Percentiles rank a stretch among this genome's conserved stretches.
Evolutionary conservation across 2,113 vertebrate species (phyloP).

Genomic region (Cepphus grylle): DNA sequence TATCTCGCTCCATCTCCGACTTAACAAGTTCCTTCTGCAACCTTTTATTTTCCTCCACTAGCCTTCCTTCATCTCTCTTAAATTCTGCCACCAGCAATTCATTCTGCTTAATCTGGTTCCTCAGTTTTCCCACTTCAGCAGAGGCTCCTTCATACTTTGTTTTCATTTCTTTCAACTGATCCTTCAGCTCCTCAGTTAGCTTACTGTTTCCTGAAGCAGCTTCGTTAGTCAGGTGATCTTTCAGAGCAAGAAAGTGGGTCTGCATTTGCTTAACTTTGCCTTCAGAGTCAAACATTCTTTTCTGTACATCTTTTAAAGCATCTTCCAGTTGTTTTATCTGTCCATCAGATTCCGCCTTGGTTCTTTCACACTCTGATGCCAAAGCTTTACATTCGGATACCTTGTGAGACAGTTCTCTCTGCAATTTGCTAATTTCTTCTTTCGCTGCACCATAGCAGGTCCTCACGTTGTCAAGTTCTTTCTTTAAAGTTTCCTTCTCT

Average conservation of each 20-base stretch:
- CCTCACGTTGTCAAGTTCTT: constrained; percentile 79
- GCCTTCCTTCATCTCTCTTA: constrained; percentile 82
- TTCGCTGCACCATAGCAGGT: constrained; percentile 76
- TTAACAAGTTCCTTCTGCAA: constrained; percentile 78
- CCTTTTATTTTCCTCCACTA: constrained; percentile 80
- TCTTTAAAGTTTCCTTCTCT: constrained; percentile 77
- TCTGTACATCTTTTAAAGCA: constrained; percentile 92
- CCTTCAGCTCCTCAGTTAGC: constrained; percentile 80
- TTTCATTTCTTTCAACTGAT: constrained; percentile 88
- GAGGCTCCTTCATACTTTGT: constrained; percentile 90
- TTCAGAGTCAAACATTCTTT: constrained; percentile 96
- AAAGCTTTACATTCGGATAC: constrained; percentile 83
- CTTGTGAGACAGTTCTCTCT: constrained; percentile 82
- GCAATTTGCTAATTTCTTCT: constrained; percentile 80
- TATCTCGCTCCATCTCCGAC: constrained; percentile 74
- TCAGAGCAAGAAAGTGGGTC: constrained; percentile 91
- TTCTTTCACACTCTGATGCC: constrained; percentile 74
- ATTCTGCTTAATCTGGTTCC: constrained; percentile 89
- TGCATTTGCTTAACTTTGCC: constrained; percentile 97
- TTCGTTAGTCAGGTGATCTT: constrained; percentile 83
- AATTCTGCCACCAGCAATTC: constrained; percentile 88
- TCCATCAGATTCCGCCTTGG: constrained; percentile 85
- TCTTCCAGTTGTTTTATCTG: constrained; percentile 92
- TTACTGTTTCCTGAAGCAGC: constrained; percentile 66
- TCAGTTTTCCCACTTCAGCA: constrained; percentile 86